These are phyloP conservation scores for Drosophila percnosoma DNA, from an alignment of 2,888 invertebrate species.

Conservation along the genomic window DNA sequence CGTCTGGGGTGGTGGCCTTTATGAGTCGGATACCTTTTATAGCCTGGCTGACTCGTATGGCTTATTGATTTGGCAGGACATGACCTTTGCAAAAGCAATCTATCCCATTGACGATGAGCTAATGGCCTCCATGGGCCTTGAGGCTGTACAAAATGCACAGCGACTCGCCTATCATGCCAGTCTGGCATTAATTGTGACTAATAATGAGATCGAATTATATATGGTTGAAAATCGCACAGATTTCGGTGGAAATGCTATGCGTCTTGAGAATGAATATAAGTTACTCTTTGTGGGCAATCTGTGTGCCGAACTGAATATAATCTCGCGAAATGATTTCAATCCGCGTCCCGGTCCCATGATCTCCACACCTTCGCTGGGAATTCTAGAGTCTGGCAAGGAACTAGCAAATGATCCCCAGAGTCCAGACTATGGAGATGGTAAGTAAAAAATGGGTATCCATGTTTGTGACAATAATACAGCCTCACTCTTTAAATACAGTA, in stretches of 20 bases:
- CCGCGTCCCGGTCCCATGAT: constrained; percentile 86
- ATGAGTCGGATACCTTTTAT: constrained; percentile 96
- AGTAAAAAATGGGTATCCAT: constrained; percentile 19
- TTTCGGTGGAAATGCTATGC: constrained; percentile 85
- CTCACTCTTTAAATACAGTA: constrained; percentile 84
- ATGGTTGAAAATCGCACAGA: constrained; percentile 91
- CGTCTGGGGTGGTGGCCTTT: constrained; percentile 98
- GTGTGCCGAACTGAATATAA: constrained; percentile 86
- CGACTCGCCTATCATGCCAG: constrained; percentile 94
- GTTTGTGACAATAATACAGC: not conserved
- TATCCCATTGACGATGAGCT: constrained; percentile 92
- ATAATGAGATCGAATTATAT: constrained; percentile 98
- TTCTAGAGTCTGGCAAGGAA: constrained; percentile 89
- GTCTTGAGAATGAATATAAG: constrained; percentile 91
- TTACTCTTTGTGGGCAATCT: constrained; percentile 93
- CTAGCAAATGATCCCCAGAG: constrained; percentile 92
- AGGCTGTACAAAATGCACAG: constrained; percentile 92
- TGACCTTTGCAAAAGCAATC: constrained; percentile 97
- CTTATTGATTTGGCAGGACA: constrained; percentile 98
- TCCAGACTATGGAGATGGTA: constrained; percentile 93
- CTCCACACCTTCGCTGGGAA: constrained; percentile 96
- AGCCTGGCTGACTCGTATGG: constrained; percentile 94
- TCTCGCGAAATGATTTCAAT: constrained; percentile 74
- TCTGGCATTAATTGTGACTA: constrained; percentile 95
- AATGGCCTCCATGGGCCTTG: constrained; percentile 89